Base-by-base conservation (phyloP, 2,113 vertebrate genomes). In the Mirounga angustirostris region DNA sequence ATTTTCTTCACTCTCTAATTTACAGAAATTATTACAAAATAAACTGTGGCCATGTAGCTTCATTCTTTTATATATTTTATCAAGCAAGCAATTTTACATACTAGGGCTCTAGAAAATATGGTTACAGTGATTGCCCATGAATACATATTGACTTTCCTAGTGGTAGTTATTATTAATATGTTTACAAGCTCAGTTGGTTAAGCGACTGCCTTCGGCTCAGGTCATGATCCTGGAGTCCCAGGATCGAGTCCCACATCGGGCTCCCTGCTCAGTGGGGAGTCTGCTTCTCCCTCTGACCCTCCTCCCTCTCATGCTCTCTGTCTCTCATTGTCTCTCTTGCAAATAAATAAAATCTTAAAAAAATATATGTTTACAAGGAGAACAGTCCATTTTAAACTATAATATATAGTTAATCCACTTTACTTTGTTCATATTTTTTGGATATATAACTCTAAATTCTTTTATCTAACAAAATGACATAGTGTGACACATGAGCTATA, bases 391-490 rank as follows among this genome's bases (percentile, higher is more conserved):
- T 96, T 95, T 85, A 92, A 67, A 22, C 58, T 10, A 69, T 71
- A 71, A 0, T 94, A n/a, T 30, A n/a, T 58, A 87, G 40, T 87
- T 67, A 76, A 86, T 56, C 11, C 30, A 28, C 18, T 63, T 90
- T 81, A 36, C 24, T 89, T 88, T 95, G 54, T 71, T 93, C 8
- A 36, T 43, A n/a, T 78, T 21, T 58, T 94, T 91, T 59, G 13
- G 36, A 9, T 91, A 22, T 58, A 56, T 81, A 87, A 73, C 26
- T 61, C 14, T 86, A 63, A 86, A 33, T 59, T 85, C 1, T 4
- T 84, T 85, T 87, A 78, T 65, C 80, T 58, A 83, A 83, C 67
- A 94, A 63, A 52, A 43, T 93, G 12, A 67, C 10, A 91, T 58
- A 74, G 18, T 87, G 33, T 59, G 46, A 54, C 1, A 30, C 14